Conservation (phyloP, 1,140 invertebrate genomes). For the Carcinoscorpius rotundicauda region DNA sequence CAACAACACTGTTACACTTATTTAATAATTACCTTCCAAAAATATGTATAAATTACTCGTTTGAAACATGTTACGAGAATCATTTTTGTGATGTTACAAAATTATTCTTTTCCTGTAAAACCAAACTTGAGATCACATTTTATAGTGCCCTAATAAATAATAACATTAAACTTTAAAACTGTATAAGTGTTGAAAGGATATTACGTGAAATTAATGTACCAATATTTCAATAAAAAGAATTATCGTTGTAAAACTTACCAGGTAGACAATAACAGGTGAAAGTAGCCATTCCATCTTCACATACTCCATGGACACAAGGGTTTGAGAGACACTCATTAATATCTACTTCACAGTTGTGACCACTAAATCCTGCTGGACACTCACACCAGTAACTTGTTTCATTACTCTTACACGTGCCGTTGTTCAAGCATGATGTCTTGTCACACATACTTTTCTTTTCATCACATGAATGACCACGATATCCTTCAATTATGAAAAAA, state of each 20-base stretch:
- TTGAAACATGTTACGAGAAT: too few relatives aligned
- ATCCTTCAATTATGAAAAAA: slow-evolving; percentile 21
- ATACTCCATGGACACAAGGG: slow-evolving; percentile 38
- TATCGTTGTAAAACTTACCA: slow-evolving; percentile 3
- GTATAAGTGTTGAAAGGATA: too few relatives aligned
- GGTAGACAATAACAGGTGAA: slow-evolving; percentile 37
- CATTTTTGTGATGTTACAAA: too few relatives aligned
- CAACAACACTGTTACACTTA: too few relatives aligned
- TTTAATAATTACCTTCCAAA: too few relatives aligned
- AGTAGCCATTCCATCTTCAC: slow-evolving; percentile 34
- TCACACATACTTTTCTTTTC: slow-evolving; percentile 25
- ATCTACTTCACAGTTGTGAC: slow-evolving; percentile 31
- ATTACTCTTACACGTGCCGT: slow-evolving; percentile 32
- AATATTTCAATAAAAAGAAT: too few relatives aligned
- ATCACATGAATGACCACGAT: slow-evolving; percentile 26
- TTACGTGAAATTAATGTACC: too few relatives aligned
- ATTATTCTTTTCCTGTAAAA: too few relatives aligned
- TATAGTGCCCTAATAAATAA: too few relatives aligned
- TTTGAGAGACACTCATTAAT: slow-evolving; percentile 34
- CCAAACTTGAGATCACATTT: too few relatives aligned
- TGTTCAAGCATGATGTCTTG: slow-evolving; percentile 32
- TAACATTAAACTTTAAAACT: too few relatives aligned
- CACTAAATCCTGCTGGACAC: slow-evolving; percentile 32
- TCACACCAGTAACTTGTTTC: slow-evolving; percentile 31
- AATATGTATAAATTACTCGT: too few relatives aligned